Conservation (phyloP, 2,888 invertebrate species). For the Lasioglossum lativentre region DNA sequence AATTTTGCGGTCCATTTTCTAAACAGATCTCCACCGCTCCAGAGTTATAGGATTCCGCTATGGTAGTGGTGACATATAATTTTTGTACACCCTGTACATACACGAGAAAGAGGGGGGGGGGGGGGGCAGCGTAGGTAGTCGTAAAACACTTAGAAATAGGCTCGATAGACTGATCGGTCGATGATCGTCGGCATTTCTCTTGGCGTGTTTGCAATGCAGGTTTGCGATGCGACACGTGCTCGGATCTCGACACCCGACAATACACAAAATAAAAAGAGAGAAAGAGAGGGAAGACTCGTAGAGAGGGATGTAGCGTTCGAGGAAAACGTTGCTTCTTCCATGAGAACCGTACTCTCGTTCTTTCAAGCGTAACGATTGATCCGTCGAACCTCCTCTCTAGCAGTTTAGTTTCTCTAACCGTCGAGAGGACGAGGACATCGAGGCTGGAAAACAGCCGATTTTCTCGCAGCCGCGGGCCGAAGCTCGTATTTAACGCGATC, state of each 20-base stretch:
- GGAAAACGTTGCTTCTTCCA: slow-evolving; percentile 37
- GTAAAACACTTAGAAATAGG: slow-evolving; percentile 40
- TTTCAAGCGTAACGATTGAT: slow-evolving; percentile 40
- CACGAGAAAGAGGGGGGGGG: not conserved
- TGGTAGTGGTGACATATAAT: no score
- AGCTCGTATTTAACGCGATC: not conserved
- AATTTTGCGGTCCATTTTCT: no score
- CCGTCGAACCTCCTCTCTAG: slow-evolving; percentile 10
- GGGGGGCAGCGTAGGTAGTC: not conserved
- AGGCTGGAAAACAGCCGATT: not conserved
- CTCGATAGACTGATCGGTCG: slow-evolving; percentile 67
- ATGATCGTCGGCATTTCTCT: slow-evolving; percentile 58
- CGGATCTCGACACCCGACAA: slow-evolving; percentile 17
- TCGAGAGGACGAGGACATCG: not conserved
- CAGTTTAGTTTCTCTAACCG: not conserved
- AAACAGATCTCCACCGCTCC: no score
- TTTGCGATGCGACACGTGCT: slow-evolving; percentile 1
- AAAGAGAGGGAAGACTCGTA: not conserved
- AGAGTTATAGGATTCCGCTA: no score
- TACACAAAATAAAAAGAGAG: not conserved
- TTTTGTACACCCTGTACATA: no score
- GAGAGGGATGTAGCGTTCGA: not conserved
- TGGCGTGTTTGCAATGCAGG: slow-evolving; percentile 21
- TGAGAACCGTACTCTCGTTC: slow-evolving; percentile 29
- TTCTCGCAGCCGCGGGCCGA: not conserved